Percentiles rank a stretch among this genome's conserved stretches.
These are phyloP conservation scores for Thera britannica DNA, from an alignment of 2,888 invertebrate species.

Conservation along the genomic window DNA sequence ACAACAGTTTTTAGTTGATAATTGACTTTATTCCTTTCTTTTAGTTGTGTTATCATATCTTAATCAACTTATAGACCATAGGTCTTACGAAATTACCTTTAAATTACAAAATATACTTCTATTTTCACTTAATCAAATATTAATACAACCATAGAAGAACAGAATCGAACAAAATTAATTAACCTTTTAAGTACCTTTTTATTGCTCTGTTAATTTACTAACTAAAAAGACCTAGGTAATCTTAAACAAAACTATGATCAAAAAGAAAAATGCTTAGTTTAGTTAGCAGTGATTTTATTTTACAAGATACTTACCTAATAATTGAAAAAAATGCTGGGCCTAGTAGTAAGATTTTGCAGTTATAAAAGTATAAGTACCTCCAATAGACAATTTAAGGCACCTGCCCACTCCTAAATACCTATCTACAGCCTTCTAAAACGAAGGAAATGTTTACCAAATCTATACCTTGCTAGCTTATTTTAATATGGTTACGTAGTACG, in stretches of 20 bases:
- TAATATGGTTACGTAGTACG: conserved; percentile 11
- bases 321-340: conserved; percentile 7
- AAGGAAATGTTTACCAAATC: conserved; percentile 32
- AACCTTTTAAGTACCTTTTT: background rate
- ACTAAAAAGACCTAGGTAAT: background rate
- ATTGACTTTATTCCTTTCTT: conserved; percentile 43
- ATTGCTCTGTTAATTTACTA: background rate
- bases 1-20: conserved; percentile 16
- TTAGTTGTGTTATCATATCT: conserved; percentile 43
- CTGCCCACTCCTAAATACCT: background rate
- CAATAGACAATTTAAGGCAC: background rate
- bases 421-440: conserved; percentile 46
- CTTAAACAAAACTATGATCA: too few species aligned
- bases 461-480: conserved; percentile 16
- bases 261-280: conserved; percentile 15
- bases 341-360: background rate
- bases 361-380: background rate
- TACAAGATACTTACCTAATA: background rate
- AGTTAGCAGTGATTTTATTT: conserved; percentile 12
- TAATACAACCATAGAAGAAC: conserved; percentile 10
- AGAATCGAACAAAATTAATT: background rate
- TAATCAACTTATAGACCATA: conserved; percentile 75
- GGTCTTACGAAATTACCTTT: conserved; percentile 65
- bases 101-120: conserved; percentile 28
- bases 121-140: conserved; percentile 1